Base-by-base conservation (phyloP, 2,797 vertebrate species). In the Zenarchopterus dispar region DNA sequence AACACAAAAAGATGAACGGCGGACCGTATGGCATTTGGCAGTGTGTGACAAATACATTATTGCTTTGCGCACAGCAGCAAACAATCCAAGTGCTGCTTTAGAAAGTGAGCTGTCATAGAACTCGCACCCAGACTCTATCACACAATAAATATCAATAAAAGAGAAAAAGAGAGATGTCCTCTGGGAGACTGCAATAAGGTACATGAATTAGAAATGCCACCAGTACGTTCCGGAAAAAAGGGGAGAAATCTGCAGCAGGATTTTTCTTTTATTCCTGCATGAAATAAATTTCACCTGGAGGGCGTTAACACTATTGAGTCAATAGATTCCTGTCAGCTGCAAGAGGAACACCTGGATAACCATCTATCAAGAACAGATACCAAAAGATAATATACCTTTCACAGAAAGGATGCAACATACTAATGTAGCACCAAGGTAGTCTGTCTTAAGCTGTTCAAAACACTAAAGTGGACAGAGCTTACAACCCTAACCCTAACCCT, bases 61-160 rank as follows among this genome's bases (percentile, higher is more conserved):
- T 89, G 84, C 80, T 78, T 77, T 73, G 78, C 48, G 54, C 78
- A 63, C 82, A 67, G 84, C 84, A 77, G 75, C 78, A 89, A 89
- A 89, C 87, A 90, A 88, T 87, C 80, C 57, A 67, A 77, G 80
- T 70, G 75, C 73, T 62, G 82, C 80, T 81, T 80, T 76, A 76
- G 82, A 84, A 80, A 92, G 84, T 84, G 77, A 90, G 85, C 84
- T 88, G 88, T 90, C 89, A 90, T 70, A 75, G 63, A 57, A 51
- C 65, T 78, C 28, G 48, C 78, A 53, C 59, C 75, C 73, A 81
- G 74, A 81, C 82, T 59, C 75, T 74, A 58, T 83, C 84, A 72
- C 77, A 60, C 78, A 79, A 89, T 90, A 91, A 88, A 90, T 90
- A 90, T 89, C 90, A 90, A 90, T 88, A 89, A 89, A 85, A 84